Evolutionary conservation across 2,888 invertebrate genomes (phyloP).

Genomic region (Limnephilus lunatus): DNA sequence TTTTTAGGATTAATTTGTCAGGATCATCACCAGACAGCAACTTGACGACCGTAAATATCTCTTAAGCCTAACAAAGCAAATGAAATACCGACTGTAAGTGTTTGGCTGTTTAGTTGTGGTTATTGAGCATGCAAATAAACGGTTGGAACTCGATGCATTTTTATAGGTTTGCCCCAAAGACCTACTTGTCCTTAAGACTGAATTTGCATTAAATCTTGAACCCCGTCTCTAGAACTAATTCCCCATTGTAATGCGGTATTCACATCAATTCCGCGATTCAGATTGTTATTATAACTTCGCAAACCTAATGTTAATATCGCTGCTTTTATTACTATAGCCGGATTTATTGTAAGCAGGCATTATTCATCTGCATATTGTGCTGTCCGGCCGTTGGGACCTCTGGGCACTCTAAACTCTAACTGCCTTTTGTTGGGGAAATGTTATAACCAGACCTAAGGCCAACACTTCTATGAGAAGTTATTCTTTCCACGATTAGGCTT

Average conservation of each 20-base stretch:
- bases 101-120: too few species aligned
- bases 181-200: background rate
- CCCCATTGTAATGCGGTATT: slow-evolving; percentile 41
- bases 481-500: background rate
- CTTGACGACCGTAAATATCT: too few species aligned
- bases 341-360: slow-evolving; percentile 28
- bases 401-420: slow-evolving; percentile 2
- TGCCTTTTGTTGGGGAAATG: background rate
- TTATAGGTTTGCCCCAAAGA: background rate
- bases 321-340: slow-evolving; percentile 10
- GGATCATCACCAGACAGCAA: too few species aligned
- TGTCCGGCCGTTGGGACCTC: slow-evolving; percentile 36
- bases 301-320: slow-evolving; percentile 16
- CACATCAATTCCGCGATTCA: slow-evolving; percentile 46
- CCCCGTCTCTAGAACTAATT: slow-evolving; percentile 19
- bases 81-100: too few species aligned
- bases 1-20: too few species aligned
- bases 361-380: slow-evolving; percentile 44
- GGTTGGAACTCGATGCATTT: too few species aligned
- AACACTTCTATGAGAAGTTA: background rate
- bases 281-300: slow-evolving; percentile 16
- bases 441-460: background rate
- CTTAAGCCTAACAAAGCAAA: too few species aligned
- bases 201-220: background rate
- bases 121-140: too few species aligned